Evolutionary conservation across 2,113 vertebrate species (phyloP), one percentile per base, ranked within the genome.

Genomic region (Gambusia affinis): DNA sequence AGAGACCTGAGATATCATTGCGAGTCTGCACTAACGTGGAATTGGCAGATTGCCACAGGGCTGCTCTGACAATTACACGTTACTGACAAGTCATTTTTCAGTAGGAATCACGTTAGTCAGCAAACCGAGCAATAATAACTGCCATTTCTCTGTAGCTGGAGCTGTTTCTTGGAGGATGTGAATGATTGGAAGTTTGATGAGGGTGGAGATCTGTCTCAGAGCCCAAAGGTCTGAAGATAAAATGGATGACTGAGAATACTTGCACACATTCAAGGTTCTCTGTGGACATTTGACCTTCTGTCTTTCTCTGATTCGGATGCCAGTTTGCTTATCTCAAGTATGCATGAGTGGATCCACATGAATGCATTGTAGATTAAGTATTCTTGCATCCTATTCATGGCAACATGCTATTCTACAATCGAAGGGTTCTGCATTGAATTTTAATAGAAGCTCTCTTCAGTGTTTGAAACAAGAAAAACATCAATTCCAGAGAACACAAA

Each of bases 1-100:
- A 22, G 73, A 84, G 79, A 84, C 75, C 70, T 64, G 54, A 8
- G 69, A 44, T 77, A 24, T 8, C 10, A 66, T 76, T 84, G 79
- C 65, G 69, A 77, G 75, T 74, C 80, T 61, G 73, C 61, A 3
- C 39, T 67, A 65, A 44, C 3, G 33, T n/a, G 79, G 72, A 65
- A 74, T 64, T 84, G 85, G 83, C 82, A 82, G 74, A 71, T 67
- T 73, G 84, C 84, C 87, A 82, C 60, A 0, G 17, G 67, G 75
- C 64, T 63, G 69, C 76, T 74, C 27, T 39, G 61, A 75, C 72
- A 87, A 65, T 82, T 57, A 82, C 80, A 85, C 78, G 79, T 72
- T 67, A 72, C 78, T 76, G 77, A 77, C 79, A 86, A 77, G 54
- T 82, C 67, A 76, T 33, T 70, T 87, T 84, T 81, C 67, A 62